phyloP scores from a whole-genome alignment of 2,888 invertebrate genomes.

The Dusona sp. region DNA sequence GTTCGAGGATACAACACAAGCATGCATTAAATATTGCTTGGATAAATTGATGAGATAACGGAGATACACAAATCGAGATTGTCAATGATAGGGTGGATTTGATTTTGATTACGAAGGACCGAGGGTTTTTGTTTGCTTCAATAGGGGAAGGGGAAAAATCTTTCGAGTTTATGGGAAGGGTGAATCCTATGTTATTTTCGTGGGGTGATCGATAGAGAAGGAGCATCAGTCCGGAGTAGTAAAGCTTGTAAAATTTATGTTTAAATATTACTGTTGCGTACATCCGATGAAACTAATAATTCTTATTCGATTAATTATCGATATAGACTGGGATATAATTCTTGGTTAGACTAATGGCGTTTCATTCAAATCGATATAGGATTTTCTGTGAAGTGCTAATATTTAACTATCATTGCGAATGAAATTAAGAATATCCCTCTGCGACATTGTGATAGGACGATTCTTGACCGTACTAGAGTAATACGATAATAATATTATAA shows the following conservation, averaged over 20 bases:
- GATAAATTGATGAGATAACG: slow-evolving; percentile 30
- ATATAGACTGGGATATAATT: background rate
- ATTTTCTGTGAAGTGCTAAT: background rate
- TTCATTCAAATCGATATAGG: background rate
- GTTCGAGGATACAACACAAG: background rate
- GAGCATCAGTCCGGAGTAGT: background rate
- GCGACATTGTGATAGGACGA: background rate
- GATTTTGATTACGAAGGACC: slow-evolving; percentile 13
- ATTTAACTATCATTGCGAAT: background rate
- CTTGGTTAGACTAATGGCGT: background rate
- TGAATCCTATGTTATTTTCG: background rate
- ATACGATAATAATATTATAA: background rate
- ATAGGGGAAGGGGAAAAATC: background rate
- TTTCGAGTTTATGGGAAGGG: background rate
- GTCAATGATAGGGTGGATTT: background rate
- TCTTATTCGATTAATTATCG: background rate
- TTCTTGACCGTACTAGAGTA: background rate
- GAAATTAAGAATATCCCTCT: background rate
- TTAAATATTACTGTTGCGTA: background rate
- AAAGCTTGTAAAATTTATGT: background rate
- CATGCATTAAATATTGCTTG: slow-evolving; percentile 2
- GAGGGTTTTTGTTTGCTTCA: background rate
- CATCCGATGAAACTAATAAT: background rate
- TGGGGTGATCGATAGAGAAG: background rate
- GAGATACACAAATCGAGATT: background rate